Conservation (phyloP, 1,140 invertebrate genomes). For the Leptopilina boulardi region DNA sequence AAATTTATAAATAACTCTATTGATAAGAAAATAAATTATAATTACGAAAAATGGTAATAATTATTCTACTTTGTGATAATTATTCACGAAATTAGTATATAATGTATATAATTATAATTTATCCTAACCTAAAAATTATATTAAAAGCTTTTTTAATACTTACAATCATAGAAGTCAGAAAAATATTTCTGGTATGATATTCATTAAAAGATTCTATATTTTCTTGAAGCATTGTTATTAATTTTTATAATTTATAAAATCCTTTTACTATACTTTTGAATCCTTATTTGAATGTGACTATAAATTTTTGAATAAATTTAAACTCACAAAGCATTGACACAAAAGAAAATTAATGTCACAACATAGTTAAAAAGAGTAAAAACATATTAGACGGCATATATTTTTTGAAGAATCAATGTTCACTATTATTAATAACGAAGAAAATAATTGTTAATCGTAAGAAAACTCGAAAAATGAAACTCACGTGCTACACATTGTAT, state of each 20-base stretch:
- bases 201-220: slow-evolving; percentile 38
- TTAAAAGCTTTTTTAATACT: slow-evolving; percentile 42
- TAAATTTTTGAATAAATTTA: not conserved
- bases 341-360: not conserved
- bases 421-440: not conserved
- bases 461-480: not conserved
- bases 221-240: slow-evolving; percentile 45
- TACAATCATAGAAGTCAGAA: slow-evolving; percentile 61
- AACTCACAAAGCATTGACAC: not conserved
- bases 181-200: slow-evolving; percentile 44
- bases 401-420: not conserved
- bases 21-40: no score
- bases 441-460: not conserved
- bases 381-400: not conserved
- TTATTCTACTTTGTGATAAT: no score
- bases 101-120: no score
- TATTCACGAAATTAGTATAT: no score
- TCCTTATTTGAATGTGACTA: no score
- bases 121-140: no score
- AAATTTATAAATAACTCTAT: no score
- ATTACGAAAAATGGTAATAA: no score
- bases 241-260: not conserved
- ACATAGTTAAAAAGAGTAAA: not conserved
- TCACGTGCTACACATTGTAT: not conserved
- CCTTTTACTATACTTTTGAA: no score